phyloP scores from a whole-genome alignment of 1,140 invertebrate genomes.

The Odontomachus brunneus region DNA sequence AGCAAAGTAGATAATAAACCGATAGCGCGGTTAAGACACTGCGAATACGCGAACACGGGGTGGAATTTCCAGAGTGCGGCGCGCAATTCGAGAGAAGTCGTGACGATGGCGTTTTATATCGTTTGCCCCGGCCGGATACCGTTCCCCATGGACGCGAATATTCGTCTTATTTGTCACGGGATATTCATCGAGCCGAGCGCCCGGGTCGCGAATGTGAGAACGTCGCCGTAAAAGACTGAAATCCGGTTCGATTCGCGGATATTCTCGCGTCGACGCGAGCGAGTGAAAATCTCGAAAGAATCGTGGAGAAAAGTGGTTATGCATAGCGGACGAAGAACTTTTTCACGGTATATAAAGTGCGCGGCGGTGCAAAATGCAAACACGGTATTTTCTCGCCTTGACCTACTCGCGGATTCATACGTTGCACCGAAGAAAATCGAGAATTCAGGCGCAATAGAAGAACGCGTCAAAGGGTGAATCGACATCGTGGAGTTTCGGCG shows the following conservation, averaged over 20 bases:
- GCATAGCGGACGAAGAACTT: background rate
- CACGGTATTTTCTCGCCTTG: constrained; percentile 19
- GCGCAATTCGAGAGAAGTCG: constrained; percentile 4
- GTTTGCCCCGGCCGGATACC: constrained; percentile 18
- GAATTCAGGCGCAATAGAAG: background rate
- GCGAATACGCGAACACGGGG: background rate
- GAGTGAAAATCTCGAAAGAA: constrained; percentile 3
- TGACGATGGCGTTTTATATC: constrained; percentile 5
- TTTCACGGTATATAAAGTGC: constrained; percentile 1
- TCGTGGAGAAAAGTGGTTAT: constrained; percentile 13
- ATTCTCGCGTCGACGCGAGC: constrained; percentile 34
- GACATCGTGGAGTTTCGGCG: too few species aligned
- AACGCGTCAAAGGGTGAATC: too few species aligned
- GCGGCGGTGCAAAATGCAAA: background rate
- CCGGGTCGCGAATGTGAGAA: background rate
- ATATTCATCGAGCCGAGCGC: constrained; percentile 28
- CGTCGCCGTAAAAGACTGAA: constrained; percentile 46
- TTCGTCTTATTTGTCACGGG: constrained; percentile 50
- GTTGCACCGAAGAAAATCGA: background rate
- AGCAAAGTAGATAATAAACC: constrained; percentile 31
- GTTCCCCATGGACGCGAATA: constrained; percentile 14
- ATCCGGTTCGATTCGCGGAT: constrained; percentile 33
- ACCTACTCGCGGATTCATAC: background rate
- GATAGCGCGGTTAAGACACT: constrained; percentile 26
- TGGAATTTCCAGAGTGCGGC: constrained; percentile 12